A percentile compares a stretch with the other conserved stretches of the same genome.
Conservation (phyloP, 2,888 invertebrate genomes). For the Acronicta leporina region DNA sequence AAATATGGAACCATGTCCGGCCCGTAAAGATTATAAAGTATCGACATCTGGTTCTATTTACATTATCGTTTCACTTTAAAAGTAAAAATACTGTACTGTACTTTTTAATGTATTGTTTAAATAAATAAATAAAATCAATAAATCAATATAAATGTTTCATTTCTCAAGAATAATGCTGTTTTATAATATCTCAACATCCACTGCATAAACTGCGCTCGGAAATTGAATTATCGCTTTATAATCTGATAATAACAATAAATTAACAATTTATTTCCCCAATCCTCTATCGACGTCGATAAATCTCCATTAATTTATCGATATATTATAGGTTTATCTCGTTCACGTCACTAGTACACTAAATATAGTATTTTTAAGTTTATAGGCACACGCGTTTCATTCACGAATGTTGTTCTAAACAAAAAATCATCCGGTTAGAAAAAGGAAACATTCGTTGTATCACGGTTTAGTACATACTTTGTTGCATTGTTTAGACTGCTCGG, state of each 20-base stretch:
- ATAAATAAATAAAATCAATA: no score
- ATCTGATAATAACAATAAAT: constrained; percentile 47
- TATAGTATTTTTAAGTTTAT: constrained; percentile 71
- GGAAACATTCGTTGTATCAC: constrained; percentile 44
- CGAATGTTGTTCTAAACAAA: constrained; percentile 64
- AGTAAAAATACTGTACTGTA: no score
- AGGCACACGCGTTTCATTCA: constrained; percentile 69
- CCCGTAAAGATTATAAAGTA: no score
- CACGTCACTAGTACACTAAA: constrained; percentile 67
- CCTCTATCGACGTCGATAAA: constrained; percentile 29
- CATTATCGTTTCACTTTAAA: no score
- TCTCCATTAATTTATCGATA: constrained; percentile 34
- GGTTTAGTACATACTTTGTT: constrained; percentile 39
- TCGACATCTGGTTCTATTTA: no score
- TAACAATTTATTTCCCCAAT: constrained; percentile 36
- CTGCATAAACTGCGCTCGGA: constrained; percentile 26
- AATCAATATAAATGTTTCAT: constrained; percentile 1
- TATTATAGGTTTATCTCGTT: constrained; percentile 11
- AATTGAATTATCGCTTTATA: constrained; percentile 40
- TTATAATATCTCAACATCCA: constrained; percentile 20
- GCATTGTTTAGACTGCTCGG: constrained; percentile 33
- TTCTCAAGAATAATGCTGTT: constrained; percentile 18
- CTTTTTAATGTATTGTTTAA: no score
- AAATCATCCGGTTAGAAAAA: constrained; percentile 65
- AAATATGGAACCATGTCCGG: no score